phyloP scores from a whole-genome alignment of 1,140 invertebrate species.

The Oryzaephilus surinamensis region DNA sequence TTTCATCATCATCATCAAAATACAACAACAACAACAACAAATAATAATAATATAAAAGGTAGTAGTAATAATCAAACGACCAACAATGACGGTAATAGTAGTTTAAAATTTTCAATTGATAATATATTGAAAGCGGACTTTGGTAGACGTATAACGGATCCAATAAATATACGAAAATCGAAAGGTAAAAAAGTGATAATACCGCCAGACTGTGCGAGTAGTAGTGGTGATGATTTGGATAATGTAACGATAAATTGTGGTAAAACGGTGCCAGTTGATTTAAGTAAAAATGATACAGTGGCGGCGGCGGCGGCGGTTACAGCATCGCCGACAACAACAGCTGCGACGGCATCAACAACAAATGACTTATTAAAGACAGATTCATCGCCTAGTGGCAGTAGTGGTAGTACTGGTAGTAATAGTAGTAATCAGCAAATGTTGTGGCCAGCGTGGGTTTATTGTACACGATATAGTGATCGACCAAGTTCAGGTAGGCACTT shows the following conservation, averaged over 20 bases:
- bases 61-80: constrained; percentile 59
- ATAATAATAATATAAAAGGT: constrained; percentile 37
- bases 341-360: constrained; percentile 9
- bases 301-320: constrained; percentile 2
- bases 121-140: constrained; percentile 87
- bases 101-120: constrained; percentile 83
- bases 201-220: constrained; percentile 7
- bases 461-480: constrained; percentile 91
- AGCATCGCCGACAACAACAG: constrained; percentile 11
- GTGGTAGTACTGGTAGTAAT: too few relatives aligned
- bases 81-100: constrained; percentile 48
- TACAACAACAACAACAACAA: constrained; percentile 28
- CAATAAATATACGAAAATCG: constrained; percentile 49
- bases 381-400: too few relatives aligned
- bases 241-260: constrained; percentile 10
- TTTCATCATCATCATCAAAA: constrained; percentile 4
- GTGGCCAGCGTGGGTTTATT: constrained; percentile 88
- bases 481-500: constrained; percentile 95
- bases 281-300: constrained; percentile 24
- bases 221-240: background rate
- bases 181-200: constrained; percentile 33
- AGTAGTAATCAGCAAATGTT: constrained; percentile 37
- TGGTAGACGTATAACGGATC: constrained; percentile 60
- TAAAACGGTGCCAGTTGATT: constrained; percentile 26
- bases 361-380: constrained; percentile 30